phyloP scores from a whole-genome alignment of 2,888 invertebrate genomes.

The Hipparchia sbordonii region DNA sequence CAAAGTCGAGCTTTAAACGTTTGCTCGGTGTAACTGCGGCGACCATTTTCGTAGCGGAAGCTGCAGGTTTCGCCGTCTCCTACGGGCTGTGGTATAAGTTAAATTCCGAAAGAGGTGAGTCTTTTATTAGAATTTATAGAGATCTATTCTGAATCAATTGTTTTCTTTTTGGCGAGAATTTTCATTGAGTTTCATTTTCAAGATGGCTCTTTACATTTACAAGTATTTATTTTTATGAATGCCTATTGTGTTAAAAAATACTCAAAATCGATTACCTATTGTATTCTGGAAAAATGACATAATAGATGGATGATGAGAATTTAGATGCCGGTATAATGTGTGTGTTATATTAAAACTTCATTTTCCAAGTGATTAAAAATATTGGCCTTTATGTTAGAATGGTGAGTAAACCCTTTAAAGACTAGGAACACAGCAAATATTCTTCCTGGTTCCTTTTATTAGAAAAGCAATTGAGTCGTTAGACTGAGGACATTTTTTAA shows the following conservation, averaged over 20 bases:
- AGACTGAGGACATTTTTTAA: no score
- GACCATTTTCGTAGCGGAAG: constrained; percentile 83
- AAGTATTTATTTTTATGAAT: background rate
- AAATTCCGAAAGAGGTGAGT: constrained; percentile 87
- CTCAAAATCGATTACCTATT: constrained; percentile 5
- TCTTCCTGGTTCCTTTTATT: no score
- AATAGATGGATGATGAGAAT: no score
- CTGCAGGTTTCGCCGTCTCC: constrained; percentile 80
- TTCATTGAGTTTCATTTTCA: constrained; percentile 16
- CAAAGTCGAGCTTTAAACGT: constrained; percentile 80
- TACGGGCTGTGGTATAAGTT: constrained; percentile 87
- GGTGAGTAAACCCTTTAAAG: no score
- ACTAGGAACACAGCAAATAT: no score
- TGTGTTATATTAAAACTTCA: no score
- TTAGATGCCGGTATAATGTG: no score
- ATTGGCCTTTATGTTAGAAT: no score
- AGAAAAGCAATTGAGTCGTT: no score
- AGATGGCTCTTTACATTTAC: background rate
- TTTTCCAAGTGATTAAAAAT: no score
- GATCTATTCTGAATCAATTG: background rate
- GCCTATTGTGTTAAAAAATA: background rate
- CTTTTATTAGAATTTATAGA: background rate
- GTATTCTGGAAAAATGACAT: background rate
- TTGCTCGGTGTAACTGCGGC: constrained; percentile 80
- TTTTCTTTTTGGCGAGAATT: constrained; percentile 2